Evolutionary conservation across 2,888 invertebrate species (phyloP).

Genomic region (Homarus gammarus): DNA sequence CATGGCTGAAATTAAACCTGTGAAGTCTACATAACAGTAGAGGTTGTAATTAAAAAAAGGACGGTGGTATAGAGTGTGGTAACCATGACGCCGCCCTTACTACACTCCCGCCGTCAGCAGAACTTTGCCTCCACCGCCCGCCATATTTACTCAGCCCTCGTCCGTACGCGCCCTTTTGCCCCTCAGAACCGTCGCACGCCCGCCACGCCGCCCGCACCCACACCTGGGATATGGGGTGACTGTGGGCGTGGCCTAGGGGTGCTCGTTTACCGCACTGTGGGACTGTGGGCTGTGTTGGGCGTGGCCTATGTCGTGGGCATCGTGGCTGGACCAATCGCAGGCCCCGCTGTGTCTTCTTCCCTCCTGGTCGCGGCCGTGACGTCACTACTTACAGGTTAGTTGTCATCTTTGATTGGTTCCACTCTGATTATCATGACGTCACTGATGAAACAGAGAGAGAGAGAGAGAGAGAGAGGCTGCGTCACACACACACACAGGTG

Average conservation of each 20-base stretch:
- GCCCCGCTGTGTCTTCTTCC: constrained; percentile 59
- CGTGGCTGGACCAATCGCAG: constrained; percentile 60
- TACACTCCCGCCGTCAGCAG: constrained; percentile 43
- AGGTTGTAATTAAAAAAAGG: neutral
- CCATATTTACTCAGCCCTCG: constrained; percentile 29
- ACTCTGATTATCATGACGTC: neutral
- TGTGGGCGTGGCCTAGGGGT: constrained; percentile 50
- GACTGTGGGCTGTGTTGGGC: constrained; percentile 57
- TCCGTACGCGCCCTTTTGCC: constrained; percentile 57
- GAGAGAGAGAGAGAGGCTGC: neutral
- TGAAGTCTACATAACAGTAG: neutral
- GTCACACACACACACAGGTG: too few relatives aligned
- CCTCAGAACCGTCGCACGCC: constrained; percentile 13
- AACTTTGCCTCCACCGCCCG: constrained; percentile 30
- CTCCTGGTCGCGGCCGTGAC: constrained; percentile 68
- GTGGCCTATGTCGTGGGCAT: constrained; percentile 63
- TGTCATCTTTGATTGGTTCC: neutral
- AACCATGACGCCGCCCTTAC: constrained; percentile 40
- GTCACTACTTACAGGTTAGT: constrained; percentile 65
- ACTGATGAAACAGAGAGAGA: neutral
- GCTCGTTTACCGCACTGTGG: constrained; percentile 60
- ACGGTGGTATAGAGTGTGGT: neutral
- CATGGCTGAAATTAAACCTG: neutral
- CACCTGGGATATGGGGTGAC: constrained; percentile 58
- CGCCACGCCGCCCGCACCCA: constrained; percentile 19